Percentiles rank a stretch among this genome's conserved stretches.
phyloP scores from a whole-genome alignment of 2,113 vertebrate genomes.

The Siniperca chuatsi region DNA sequence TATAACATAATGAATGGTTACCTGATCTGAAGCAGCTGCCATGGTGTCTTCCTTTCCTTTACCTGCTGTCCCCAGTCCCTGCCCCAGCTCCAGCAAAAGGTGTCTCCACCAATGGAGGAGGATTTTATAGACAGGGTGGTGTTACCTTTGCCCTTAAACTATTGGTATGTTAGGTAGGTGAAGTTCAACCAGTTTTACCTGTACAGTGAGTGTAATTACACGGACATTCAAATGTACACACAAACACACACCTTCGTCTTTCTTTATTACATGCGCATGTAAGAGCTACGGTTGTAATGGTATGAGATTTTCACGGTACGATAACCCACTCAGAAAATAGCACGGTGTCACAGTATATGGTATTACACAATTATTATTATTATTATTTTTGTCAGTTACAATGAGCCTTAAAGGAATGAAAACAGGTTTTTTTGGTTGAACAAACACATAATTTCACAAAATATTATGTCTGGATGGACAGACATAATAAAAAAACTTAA shows the following conservation, averaged over 20 bases:
- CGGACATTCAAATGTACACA: background rate
- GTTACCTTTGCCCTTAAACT: conserved; percentile 14
- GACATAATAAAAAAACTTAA: no score
- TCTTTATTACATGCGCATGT: background rate
- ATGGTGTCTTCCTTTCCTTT: conserved; percentile 57
- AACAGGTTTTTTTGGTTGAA: no score
- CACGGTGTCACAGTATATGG: no score
- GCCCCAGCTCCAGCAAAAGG: background rate
- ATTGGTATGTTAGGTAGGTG: background rate
- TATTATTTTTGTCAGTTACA: no score
- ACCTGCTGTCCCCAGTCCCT: conserved; percentile 9
- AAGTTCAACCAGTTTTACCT: conserved; percentile 25
- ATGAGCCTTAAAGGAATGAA: no score
- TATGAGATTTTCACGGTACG: no score
- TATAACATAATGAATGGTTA: conserved; percentile 41
- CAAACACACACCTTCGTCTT: background rate
- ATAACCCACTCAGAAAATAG: no score
- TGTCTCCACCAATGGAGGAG: background rate
- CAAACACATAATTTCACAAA: no score
- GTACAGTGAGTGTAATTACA: background rate
- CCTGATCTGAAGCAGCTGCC: conserved; percentile 73
- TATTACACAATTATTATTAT: no score
- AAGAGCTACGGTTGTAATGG: background rate
- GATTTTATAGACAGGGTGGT: conserved; percentile 68
- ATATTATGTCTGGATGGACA: no score